Evolutionary conservation across 2,888 invertebrate genomes (phyloP), one percentile per base, ranked within the genome.

Genomic region (Nemotelus pantherinus): DNA sequence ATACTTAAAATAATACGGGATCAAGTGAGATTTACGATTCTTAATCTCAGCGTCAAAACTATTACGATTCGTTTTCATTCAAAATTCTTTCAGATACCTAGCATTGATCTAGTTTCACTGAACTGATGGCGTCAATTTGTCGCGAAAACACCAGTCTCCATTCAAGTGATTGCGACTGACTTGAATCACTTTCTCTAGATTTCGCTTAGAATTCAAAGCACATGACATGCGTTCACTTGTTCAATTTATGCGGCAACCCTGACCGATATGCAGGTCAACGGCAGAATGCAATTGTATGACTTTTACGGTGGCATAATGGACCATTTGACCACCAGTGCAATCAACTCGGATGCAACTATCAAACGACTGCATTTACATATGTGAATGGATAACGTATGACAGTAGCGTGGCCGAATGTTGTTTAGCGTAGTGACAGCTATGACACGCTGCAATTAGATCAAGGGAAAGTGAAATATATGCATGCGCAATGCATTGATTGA

Each of bases 381-480:
- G 25, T 57, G 57, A 57, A 57, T 57, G 57, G 25, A 25, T 25
- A 25, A 25, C 25, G 25, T 25, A 57, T 57, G 57, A 10, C 57
- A 4, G 63, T 9, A 3, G 7, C 43, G 63, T 47, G 63, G 57
- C 57, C 10, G 57, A 25, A 25, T 57, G 57, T 57, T 25, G 10
- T 10, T 10, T 25, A 3, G 57, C 57, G 10, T 39, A 39, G 41
- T 3, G 41, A 63, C 39, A 43, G 63, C 63, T 58, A 70, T 55
- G 70, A 70, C 70, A 70, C 55, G 72, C 0, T 74, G 74, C 74
- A 74, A 60, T 74, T 74, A 74, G 74, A 74, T 74, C 74, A 74
- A 74, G 74, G 74, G 74, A 74, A 74, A 74, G 74, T 74, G 7
- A 63, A 74, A 74, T 55, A 60, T 43, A 55, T 53, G 67, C 63